These are phyloP conservation scores for Falco biarmicus DNA, from an alignment of 2,797 vertebrate species.

Conservation along the genomic window DNA sequence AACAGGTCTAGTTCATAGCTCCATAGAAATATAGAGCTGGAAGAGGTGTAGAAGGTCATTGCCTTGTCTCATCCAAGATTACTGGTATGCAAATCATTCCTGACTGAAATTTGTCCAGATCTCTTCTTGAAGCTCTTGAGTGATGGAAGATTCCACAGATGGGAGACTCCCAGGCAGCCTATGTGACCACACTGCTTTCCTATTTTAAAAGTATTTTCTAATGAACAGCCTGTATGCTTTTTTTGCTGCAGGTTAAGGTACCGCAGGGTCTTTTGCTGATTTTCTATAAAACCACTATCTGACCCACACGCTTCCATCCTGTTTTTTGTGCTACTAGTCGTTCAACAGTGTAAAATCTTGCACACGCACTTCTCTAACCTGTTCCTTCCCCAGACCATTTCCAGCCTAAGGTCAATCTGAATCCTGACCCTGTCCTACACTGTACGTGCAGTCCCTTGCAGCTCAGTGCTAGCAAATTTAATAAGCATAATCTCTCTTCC, in stretches of 20 bases:
- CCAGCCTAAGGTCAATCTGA: background rate
- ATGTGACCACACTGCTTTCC: background rate
- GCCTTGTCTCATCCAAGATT: background rate
- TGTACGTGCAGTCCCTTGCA: background rate
- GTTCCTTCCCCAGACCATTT: background rate
- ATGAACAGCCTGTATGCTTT: background rate
- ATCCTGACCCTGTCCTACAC: background rate
- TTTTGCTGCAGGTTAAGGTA: background rate
- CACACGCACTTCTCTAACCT: rapidly evolving
- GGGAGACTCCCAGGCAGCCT: background rate
- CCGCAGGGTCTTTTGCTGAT: background rate
- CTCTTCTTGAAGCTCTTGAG: background rate
- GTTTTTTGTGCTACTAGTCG: background rate
- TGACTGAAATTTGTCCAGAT: background rate
- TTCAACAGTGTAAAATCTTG: background rate
- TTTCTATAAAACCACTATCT: background rate
- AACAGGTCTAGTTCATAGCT: background rate
- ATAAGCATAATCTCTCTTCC: background rate
- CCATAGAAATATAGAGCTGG: background rate
- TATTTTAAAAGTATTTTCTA: background rate
- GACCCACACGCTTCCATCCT: background rate
- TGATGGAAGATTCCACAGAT: background rate
- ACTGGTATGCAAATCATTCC: background rate
- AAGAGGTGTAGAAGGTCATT: background rate
- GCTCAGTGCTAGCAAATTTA: background rate